A percentile compares a stretch with the other conserved stretches of the same genome.
Evolutionary conservation across 2,888 invertebrate genomes (phyloP).

Genomic region (Doris montereyensis): DNA sequence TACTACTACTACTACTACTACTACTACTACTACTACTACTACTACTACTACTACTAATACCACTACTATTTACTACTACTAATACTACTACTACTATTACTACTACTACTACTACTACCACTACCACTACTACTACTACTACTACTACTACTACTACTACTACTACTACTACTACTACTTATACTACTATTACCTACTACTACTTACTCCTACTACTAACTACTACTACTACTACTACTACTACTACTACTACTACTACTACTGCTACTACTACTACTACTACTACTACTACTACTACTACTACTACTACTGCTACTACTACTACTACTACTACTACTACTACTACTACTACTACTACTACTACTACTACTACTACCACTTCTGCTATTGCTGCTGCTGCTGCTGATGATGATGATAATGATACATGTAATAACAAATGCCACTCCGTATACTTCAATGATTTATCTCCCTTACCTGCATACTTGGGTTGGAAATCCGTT

Average conservation of each 20-base stretch:
- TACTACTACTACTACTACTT: conserved; percentile 5
- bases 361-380: conserved; percentile 15
- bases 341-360: conserved; percentile 20
- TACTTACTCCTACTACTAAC: not conserved
- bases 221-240: conserved; percentile 17
- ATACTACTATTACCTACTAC: not conserved
- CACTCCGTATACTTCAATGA: too few species aligned
- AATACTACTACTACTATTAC: conserved; percentile 9
- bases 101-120: conserved; percentile 7
- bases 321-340: conserved; percentile 20
- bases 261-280: conserved; percentile 17
- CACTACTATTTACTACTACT: conserved; percentile 14
- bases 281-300: conserved; percentile 20
- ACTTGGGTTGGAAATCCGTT: conserved; percentile 37
- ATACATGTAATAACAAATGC: too few species aligned
- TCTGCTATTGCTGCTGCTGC: too few species aligned
- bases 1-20: not conserved
- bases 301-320: conserved; percentile 17
- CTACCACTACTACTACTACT: conserved; percentile 20
- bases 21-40: conserved; percentile 10
- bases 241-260: conserved; percentile 17
- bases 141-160: conserved; percentile 17
- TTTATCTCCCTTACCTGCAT: conserved; percentile 40
- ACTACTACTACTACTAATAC: conserved; percentile 14
- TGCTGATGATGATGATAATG: too few species aligned